Evolutionary conservation across 2,888 invertebrate genomes (phyloP).

Genomic region (Glyphotaelius pellucidus): DNA sequence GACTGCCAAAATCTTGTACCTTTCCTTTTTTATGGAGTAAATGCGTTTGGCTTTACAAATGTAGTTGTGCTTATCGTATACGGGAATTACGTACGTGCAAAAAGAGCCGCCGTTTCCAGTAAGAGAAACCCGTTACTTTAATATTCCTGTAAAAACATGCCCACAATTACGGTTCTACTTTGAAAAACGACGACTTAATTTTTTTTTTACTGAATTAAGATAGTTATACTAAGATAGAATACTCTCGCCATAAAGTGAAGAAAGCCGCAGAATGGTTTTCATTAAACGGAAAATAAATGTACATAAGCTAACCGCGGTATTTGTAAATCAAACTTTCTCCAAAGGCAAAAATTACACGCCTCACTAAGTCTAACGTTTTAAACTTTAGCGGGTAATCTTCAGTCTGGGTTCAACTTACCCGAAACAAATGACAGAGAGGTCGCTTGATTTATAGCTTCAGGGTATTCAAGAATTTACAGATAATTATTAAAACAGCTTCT

Average conservation of each 20-base stretch:
- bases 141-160: neutral
- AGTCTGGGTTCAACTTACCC: conserved; percentile 26
- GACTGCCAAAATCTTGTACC: neutral
- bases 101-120: neutral
- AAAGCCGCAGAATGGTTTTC: neutral
- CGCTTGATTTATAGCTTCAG: conserved; percentile 30
- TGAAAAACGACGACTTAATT: neutral
- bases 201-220: neutral
- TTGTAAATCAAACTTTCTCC: conserved; percentile 12
- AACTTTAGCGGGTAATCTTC: conserved; percentile 30
- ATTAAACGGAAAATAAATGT: neutral
- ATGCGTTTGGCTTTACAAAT: neutral
- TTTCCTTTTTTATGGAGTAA: neutral
- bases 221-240: neutral
- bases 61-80: neutral
- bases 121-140: neutral
- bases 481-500: conserved; percentile 16
- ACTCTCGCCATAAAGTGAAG: neutral
- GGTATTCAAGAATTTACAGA: neutral
- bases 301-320: neutral
- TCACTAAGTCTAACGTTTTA: neutral
- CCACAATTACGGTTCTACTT: neutral
- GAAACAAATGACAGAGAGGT: conserved; percentile 15
- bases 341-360: conserved; percentile 37
- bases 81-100: neutral